These are phyloP conservation scores for Pelvicachromis taeniatus DNA, from an alignment of 2,113 vertebrate genomes.

Conservation along the genomic window DNA sequence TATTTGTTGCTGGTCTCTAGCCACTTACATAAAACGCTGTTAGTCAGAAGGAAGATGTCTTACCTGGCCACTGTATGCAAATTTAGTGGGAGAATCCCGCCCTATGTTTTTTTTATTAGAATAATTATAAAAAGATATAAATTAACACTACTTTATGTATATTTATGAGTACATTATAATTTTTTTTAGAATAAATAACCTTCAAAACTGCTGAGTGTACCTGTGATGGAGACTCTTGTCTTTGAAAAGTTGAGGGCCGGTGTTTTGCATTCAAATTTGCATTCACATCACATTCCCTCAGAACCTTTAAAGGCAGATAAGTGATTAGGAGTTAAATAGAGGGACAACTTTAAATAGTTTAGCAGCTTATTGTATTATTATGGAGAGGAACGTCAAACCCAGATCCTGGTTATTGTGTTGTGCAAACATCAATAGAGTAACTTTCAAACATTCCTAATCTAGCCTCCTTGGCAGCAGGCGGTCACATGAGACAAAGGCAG, in stretches of 20 bases:
- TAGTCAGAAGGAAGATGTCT: background rate
- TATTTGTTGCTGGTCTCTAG: background rate
- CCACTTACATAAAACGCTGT: background rate
- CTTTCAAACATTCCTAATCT: constrained; percentile 15
- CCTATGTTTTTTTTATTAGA: background rate
- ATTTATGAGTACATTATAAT: no score
- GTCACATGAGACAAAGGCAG: constrained; percentile 29
- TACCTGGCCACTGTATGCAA: background rate
- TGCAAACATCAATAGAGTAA: background rate
- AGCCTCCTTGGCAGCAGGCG: background rate
- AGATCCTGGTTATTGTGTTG: constrained; percentile 60
- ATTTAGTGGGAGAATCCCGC: background rate
- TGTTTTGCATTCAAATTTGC: background rate
- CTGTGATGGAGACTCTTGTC: background rate
- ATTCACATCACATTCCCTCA: background rate
- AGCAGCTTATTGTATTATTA: background rate
- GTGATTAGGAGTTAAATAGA: background rate
- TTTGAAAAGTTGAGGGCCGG: background rate
- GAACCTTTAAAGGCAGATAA: background rate
- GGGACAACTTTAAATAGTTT: background rate
- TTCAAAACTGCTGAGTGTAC: background rate
- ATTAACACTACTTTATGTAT: no score
- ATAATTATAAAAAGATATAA: background rate
- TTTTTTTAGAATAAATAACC: background rate
- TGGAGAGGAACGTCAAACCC: background rate